These are phyloP conservation scores for Craseonycteris thonglongyai DNA, from an alignment of 2,113 vertebrate species.

Conservation along the genomic window DNA sequence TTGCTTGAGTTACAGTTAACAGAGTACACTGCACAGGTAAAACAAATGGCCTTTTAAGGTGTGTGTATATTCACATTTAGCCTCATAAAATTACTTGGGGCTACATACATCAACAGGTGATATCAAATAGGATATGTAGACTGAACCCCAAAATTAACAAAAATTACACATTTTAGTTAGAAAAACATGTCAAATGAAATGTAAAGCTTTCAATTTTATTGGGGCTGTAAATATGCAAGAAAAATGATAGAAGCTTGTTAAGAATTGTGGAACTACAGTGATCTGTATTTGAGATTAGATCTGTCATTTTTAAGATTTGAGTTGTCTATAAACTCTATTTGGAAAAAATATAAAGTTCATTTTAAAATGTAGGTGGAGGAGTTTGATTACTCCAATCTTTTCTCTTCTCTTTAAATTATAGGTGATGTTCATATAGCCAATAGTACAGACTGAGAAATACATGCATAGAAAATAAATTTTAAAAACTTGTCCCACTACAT, in stretches of 20 bases:
- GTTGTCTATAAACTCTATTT: conserved; percentile 12
- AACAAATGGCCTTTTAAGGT: neutral
- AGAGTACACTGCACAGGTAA: too few species aligned
- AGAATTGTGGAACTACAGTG: neutral
- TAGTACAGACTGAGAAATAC: neutral
- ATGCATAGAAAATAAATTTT: neutral
- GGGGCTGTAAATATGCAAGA: neutral
- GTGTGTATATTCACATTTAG: neutral
- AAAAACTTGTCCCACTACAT: neutral
- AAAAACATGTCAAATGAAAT: neutral
- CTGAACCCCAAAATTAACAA: neutral
- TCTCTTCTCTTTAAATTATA: neutral
- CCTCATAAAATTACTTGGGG: neutral
- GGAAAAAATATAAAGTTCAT: conserved; percentile 9
- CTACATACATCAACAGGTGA: neutral
- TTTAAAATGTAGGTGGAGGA: neutral
- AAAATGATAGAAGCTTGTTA: conserved; percentile 1
- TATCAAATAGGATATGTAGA: neutral
- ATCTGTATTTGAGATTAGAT: neutral
- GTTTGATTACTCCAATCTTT: neutral
- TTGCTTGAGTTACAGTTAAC: too few species aligned
- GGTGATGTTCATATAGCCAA: neutral
- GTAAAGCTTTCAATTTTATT: neutral
- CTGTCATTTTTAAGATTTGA: conserved; percentile 18
- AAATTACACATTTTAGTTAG: neutral